Conservation (phyloP, 53 echinoderm and acorn worm genomes). For the Actinopyga echinites region DNA sequence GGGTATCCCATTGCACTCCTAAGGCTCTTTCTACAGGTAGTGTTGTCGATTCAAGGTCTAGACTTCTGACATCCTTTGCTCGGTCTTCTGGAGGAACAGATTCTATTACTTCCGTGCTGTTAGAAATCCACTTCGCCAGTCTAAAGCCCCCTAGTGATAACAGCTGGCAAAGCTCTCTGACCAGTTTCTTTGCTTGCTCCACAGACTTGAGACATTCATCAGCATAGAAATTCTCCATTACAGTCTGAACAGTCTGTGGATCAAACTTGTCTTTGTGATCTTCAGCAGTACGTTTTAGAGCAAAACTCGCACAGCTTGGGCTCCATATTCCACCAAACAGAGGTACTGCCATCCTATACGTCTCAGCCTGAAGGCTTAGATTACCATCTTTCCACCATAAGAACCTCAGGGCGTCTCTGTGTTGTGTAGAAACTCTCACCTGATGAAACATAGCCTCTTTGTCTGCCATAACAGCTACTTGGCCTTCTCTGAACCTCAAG, state of each 20-base stretch:
- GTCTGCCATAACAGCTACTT: conserved; percentile 48
- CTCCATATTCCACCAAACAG: conserved; percentile 37
- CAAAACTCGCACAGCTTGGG: conserved; percentile 41
- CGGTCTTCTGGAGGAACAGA: conserved; percentile 36
- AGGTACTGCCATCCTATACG: conserved; percentile 42
- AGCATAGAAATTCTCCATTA: conserved; percentile 35
- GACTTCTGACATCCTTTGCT: conserved; percentile 37
- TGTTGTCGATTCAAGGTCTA: conserved; percentile 31
- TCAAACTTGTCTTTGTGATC: conserved; percentile 14
- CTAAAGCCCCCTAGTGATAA: conserved; percentile 44
- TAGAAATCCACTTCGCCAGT: conserved; percentile 46
- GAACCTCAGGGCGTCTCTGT: conserved; percentile 38
- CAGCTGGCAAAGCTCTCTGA: neutral
- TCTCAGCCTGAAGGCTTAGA: neutral
- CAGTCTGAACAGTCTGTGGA: neutral
- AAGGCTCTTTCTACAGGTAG: conserved; percentile 44
- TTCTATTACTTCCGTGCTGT: conserved; percentile 31
- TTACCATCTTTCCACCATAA: conserved; percentile 44
- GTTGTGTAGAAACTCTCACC: conserved; percentile 16
- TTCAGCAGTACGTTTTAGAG: conserved; percentile 18
- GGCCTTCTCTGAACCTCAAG: conserved; percentile 1
- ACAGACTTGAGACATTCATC: conserved; percentile 48
- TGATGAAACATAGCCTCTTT: conserved; percentile 54
- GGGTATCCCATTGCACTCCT: conserved; percentile 40
- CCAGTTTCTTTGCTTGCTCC: conserved; percentile 29